Conservation (phyloP, 2,797 vertebrate genomes). For the Crocodylus rhombifer region DNA sequence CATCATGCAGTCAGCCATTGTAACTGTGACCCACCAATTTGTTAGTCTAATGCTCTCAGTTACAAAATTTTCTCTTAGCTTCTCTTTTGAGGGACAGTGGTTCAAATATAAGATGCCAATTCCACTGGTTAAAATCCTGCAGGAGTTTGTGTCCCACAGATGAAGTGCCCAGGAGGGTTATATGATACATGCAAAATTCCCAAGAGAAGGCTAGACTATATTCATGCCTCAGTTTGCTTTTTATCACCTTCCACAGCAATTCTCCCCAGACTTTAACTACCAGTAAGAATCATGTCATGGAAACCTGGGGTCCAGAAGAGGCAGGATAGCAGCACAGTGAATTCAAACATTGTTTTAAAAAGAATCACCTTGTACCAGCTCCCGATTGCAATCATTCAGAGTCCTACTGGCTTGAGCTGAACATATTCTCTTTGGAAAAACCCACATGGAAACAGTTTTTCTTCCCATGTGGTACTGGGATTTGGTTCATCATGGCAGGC, state of each 20-base stretch:
- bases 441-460: background rate
- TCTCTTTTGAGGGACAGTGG: background rate
- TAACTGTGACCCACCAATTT: background rate
- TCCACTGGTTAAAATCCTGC: constrained; percentile 15
- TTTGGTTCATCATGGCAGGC: background rate
- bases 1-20: background rate
- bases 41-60: background rate
- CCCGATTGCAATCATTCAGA: background rate
- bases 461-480: background rate
- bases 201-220: background rate
- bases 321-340: background rate
- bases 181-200: background rate
- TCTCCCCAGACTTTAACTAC: background rate
- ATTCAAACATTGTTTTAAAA: background rate
- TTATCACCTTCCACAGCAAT: background rate
- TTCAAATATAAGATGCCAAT: constrained; percentile 22
- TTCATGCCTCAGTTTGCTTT: background rate
- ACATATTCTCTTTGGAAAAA: background rate
- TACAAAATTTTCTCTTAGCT: constrained; percentile 30
- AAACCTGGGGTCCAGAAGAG: background rate
- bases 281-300: background rate
- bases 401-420: background rate
- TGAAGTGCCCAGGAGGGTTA: background rate
- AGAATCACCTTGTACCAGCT: background rate
- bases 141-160: background rate